These are phyloP conservation scores for Ptychadena robeensis DNA, from an alignment of 2,797 vertebrate genomes.

Conservation along the genomic window DNA sequence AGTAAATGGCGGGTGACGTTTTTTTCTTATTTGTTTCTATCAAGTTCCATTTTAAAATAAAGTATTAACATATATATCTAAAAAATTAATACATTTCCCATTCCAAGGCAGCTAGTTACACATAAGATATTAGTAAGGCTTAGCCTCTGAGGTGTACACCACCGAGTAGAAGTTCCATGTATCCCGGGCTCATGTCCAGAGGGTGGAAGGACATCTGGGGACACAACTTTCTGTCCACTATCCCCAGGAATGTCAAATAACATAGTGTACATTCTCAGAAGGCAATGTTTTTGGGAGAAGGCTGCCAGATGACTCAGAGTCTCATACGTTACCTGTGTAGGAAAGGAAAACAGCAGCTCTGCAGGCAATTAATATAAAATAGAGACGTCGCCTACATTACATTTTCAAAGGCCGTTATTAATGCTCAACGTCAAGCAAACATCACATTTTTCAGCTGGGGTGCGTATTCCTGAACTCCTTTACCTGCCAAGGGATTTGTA, in stretches of 20 bases:
- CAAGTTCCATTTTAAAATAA: too few species aligned
- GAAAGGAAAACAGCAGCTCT: constrained; percentile 55
- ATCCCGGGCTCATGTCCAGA: constrained; percentile 31
- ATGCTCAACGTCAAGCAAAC: not conserved
- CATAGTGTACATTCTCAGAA: constrained; percentile 43
- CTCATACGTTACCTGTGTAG: constrained; percentile 47
- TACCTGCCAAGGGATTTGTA: not conserved
- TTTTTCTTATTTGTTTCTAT: too few species aligned
- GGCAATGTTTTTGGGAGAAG: constrained; percentile 40
- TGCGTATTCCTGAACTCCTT: not conserved
- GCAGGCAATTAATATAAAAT: constrained; percentile 3
- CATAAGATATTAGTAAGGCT: not conserved
- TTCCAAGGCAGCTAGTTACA: not conserved
- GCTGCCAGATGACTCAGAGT: constrained; percentile 46
- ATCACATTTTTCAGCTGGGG: not conserved
- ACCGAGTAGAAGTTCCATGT: constrained; percentile 10
- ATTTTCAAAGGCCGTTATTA: not conserved
- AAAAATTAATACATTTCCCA: not conserved
- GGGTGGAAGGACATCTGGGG: constrained; percentile 53
- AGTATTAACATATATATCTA: not conserved
- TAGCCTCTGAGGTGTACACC: constrained; percentile 10
- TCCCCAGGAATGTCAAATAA: constrained; percentile 57
- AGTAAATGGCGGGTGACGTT: too few species aligned
- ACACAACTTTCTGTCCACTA: constrained; percentile 39
- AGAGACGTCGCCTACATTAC: constrained; percentile 1